These are phyloP conservation scores for Spizella passerina DNA, from an alignment of 2,797 vertebrate genomes.

Conservation along the genomic window DNA sequence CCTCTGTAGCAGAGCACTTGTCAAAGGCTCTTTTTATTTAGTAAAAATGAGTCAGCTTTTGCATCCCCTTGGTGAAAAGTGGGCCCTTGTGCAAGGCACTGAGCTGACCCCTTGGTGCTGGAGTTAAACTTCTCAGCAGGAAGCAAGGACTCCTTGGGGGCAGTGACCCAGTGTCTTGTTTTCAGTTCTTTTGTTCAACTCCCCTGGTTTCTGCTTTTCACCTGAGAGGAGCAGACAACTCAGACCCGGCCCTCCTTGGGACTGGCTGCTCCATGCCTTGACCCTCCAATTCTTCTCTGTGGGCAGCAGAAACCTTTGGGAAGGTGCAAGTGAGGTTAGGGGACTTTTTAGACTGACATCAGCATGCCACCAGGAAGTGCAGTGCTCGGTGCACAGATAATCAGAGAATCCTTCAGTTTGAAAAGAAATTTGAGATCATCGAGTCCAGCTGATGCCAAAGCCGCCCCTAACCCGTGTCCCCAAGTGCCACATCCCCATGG, in stretches of 20 bases:
- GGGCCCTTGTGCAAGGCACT: not conserved
- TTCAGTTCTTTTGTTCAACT: not conserved
- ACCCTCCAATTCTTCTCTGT: not conserved
- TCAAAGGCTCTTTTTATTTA: not conserved
- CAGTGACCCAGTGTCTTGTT: not conserved
- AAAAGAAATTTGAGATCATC: not conserved
- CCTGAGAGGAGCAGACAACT: not conserved
- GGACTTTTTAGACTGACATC: not conserved
- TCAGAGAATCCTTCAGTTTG: not conserved
- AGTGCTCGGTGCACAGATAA: not conserved
- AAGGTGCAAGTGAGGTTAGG: rapidly evolving
- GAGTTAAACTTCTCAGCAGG: not conserved
- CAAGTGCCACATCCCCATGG: not conserved
- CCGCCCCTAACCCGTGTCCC: not conserved
- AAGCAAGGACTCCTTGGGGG: not conserved
- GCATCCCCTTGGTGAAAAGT: not conserved
- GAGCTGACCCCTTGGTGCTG: not conserved
- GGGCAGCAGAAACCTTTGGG: not conserved
- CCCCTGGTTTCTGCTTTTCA: not conserved
- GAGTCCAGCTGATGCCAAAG: not conserved
- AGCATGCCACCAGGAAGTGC: rapidly evolving
- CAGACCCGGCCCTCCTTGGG: rapidly evolving
- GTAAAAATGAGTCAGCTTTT: not conserved
- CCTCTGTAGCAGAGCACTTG: not conserved
- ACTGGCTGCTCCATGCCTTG: not conserved